Base-by-base conservation (phyloP, 2,888 invertebrate species). In the Drosophila macrospina region DNA sequence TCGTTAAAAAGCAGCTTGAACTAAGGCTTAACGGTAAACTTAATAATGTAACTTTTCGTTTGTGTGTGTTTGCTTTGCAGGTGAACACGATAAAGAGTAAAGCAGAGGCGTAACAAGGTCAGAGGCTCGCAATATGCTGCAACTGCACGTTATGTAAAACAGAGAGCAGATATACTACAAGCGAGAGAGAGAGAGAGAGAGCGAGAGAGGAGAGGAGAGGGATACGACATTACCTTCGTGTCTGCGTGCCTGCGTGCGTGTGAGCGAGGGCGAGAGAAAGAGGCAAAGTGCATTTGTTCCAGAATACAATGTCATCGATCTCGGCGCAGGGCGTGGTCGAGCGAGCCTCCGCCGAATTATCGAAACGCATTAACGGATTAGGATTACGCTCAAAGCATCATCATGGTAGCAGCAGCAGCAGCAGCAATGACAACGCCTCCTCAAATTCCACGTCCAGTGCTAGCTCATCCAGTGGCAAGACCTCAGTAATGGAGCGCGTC, bases 301-400 rank as follows among this genome's bases (percentile, higher is more conserved):
- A 90, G 90, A 78, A 90, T 76, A 90, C 90, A 90, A 96, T 96
- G 96, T 96, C 96, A 91, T 96, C 96, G 90, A 96, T 96, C 93
- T 96, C 96, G 86, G 96, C 96, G 88, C 97, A 97, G 93, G 97
- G 97, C 90, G 97, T 97, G 90, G 97, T 97, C 92, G 97, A 97
- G 94, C 95, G 97, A 90, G 97, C 97, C 89, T 97, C 97, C 85
- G 97, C 97, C 77, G 97, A 97, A 93, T 94, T 97, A 78, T 96
- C 97, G 84, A 97, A 97, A 91, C 95, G 97, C 90, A 97, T 97
- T 93, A 97, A 96, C 90, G 97, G 97, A 69, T 93, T 97, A 85
- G 95, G 95, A 56, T 93, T 96, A 90, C 95, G 96, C 82, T 92
- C 92, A 63, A 92, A 92, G 78, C 92, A 94, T 94, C 92, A 92